Base-by-base conservation (phyloP, 2,888 invertebrate genomes). In the Campoplex capitator region DNA sequence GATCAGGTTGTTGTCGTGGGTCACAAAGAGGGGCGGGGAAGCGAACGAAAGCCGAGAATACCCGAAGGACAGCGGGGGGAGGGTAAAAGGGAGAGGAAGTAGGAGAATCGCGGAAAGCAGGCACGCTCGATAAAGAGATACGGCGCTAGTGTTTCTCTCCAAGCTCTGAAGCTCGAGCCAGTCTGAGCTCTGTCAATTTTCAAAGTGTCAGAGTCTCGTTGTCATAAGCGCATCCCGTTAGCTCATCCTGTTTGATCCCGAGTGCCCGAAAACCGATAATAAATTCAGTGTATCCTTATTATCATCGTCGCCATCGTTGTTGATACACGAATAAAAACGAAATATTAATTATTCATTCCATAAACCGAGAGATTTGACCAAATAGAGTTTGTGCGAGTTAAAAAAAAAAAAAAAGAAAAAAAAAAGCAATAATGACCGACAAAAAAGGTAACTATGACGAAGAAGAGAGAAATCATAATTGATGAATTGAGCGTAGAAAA, bases 381-480 rank as follows among this genome's bases (percentile, higher is more conserved):
- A 58, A 62, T 81, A 84, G 87, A 84, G 78, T 79, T 87, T 87
- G 87, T 87, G 87, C 87, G 78, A 84, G 87, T 82, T 90, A 91
- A 58, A 92, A 93, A 74, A 81, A 82, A 65, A 73, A 94, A 81
- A 92, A 93, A 74, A 81, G 75, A 65, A 73, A 94, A 81, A 74
- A 81, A 82, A 65, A 73, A 94, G 93, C 93, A 93, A 94, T 93
- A 94, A 94, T 94, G 94, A 93, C 94, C 91, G 94, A 94, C 94
- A 94, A 94, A 91, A 94, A 94, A 94, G 94, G 94, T 94, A 94
- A 94, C 91, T 94, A 94, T 94, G 91, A 90, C 70, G 86, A 86
- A 81, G 83, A 82, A 67, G 73, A 86, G 75, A 76, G 70, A 56
- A 74, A 65, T 32, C 18, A 73, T 76, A 45, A 80, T 74, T 28